phyloP scores from a whole-genome alignment of 2,113 vertebrate species.

The Etia nguti region DNA sequence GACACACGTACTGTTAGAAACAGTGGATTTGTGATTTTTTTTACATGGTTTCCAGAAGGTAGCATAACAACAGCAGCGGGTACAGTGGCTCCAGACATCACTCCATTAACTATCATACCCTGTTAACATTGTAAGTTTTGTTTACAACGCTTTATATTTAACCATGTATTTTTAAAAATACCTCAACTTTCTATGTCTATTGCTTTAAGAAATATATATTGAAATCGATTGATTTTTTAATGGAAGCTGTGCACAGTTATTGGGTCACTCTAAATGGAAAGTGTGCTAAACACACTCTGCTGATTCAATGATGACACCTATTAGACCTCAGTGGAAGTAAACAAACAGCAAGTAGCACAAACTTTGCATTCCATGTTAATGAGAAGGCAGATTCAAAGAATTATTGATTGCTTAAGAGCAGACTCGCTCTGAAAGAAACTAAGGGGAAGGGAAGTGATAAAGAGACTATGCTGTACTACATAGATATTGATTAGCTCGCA shows the following conservation, averaged over 20 bases:
- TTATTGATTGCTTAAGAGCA: neutral
- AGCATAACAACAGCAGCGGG: neutral
- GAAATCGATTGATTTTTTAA: neutral
- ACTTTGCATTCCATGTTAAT: neutral
- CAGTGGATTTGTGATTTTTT: neutral
- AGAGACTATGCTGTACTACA: neutral
- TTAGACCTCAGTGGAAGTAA: neutral
- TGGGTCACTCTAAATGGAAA: neutral
- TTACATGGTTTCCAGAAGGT: neutral
- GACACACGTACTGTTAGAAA: neutral
- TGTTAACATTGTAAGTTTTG: neutral
- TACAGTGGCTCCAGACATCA: neutral
- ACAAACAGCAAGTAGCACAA: neutral
- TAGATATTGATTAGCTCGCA: conserved; percentile 2
- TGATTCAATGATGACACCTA: neutral
- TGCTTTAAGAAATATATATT: neutral
- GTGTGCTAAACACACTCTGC: neutral
- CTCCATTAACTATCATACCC: neutral
- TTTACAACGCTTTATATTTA: neutral
- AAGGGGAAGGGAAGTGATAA: neutral
- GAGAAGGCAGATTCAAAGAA: neutral
- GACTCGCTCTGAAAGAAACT: neutral
- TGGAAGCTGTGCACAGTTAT: neutral
- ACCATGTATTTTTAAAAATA: neutral
- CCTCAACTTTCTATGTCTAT: neutral